Base-by-base conservation (phyloP, 2,797 vertebrate species). In the Cynodonichthys magdalenae region DNA sequence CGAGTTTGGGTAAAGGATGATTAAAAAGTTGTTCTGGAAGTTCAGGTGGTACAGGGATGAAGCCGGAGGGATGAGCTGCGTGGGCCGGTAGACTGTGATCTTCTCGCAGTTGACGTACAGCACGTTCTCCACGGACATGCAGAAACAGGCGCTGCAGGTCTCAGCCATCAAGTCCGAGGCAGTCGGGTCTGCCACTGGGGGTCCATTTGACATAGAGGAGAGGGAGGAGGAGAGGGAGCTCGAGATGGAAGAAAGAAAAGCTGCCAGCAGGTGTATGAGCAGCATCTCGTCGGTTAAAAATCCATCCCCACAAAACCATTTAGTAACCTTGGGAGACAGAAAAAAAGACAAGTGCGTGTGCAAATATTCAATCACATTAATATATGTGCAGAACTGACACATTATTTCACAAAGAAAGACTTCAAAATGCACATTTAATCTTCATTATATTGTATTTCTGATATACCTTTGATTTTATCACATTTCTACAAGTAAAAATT, bases 31-130 rank as follows among this genome's bases (percentile, higher is more conserved):
- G 87, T 98, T 98, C 88, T 99, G 97, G 83, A 99, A 97, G 92
- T 99, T 98, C 74, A 99, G 92, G 83, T 99, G 97, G 88, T 99
- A 99, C 71, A 99, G 94, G 83, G 94, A 96, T 19, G 97, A 98
- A 85, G 91, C 93, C 0, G 97, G 97, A 1, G 97, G 97, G 71
- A 96, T 93, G 78, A 99, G 95, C 85, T 99, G 96, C 70, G 96
- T 98, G 66, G 97, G 97, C 82, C 97, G 94, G 87, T 98, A 99
- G 79, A 98, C 95, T 17, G 95, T 93, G 86, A 97, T 93, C 93
- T 97, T 97, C 88, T 98, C 96, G 67, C 97, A 99, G 94, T 97
- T 98, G 92, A 96, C 97, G 80, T 99, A 99, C 44, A 99, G 95
- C 82, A 99, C 97, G 59, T 99, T 98, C 81, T 99, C 97, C 84